Conservation (phyloP, 2,888 invertebrate species). For the Troglohyphantes excavatus region DNA sequence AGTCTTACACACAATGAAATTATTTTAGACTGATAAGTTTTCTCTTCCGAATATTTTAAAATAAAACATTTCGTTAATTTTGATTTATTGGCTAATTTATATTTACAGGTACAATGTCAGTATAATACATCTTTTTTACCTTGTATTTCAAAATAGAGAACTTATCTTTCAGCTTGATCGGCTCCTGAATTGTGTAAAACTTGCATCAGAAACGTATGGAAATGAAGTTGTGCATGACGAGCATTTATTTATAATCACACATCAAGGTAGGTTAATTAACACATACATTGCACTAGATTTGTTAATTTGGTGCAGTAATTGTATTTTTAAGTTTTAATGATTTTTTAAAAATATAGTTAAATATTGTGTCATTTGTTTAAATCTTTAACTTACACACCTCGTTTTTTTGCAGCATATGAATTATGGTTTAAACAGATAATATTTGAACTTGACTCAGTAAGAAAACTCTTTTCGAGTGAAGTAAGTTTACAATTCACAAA, state of each 20-base stretch:
- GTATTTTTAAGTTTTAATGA: no score
- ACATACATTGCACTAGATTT: not conserved
- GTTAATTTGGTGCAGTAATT: no score
- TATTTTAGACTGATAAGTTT: no score
- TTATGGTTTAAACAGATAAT: constrained; percentile 99
- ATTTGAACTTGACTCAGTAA: constrained; percentile 96
- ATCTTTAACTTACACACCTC: not conserved
- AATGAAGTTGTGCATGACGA: constrained; percentile 91
- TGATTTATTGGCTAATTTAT: not conserved
- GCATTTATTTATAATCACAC: constrained; percentile 97
- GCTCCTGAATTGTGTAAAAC: constrained; percentile 86
- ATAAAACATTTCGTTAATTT: not conserved
- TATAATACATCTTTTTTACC: not conserved
- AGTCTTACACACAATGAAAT: no score
- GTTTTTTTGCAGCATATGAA: constrained; percentile 91
- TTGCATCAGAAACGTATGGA: constrained; percentile 57
- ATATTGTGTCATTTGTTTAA: not conserved
- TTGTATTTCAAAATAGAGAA: not conserved
- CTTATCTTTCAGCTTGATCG: constrained; percentile 86
- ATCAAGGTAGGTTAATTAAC: constrained; percentile 90
- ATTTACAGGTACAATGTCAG: not conserved
- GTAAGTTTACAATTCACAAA: no score
- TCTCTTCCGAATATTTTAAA: no score
- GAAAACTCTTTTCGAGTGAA: constrained; percentile 88
- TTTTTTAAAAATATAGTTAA: no score